Evolutionary conservation across 2,888 invertebrate species (phyloP), one percentile per base, ranked within the genome.

Genomic region (Maniola hyperantus): DNA sequence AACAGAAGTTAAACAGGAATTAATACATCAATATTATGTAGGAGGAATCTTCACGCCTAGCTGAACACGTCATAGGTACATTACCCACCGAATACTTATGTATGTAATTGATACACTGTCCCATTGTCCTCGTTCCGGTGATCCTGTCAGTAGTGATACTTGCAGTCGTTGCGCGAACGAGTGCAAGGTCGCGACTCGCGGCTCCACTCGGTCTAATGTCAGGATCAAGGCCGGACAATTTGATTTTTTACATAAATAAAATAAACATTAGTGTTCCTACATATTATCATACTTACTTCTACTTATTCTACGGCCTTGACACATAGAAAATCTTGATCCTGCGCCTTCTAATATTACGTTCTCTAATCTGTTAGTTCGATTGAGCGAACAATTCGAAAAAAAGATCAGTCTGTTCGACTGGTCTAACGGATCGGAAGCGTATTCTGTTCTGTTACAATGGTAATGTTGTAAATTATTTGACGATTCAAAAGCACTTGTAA

Each of bases 171-270:
- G 85, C 84, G 82, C 82, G 83, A 83, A 77, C 77, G 76, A 26
- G 72, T 64, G 78, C 85, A 87, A 87, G 87, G 87, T 81, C 87
- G 76, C 72, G 74, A 83, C 84, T 81, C 86, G 77, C 72, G 75
- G 83, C 83, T 83, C 87, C 80, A 79, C 72, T 65, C 26, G 76
- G 75, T 73, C 82, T 81, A 88, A 85, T 88, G 88, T 88, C 89
- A 89, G 83, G 88, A 86, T 89, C 89, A 89, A 87, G 89, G 74
- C 69, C 68, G 50, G 50, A 55, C 15, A 36, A 67, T 55, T 67
- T 60, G 54, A 53, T 63, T 18, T 34, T 59, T 15, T 18, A 10
- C 15, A 15, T 33, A 26, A 33, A 53, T 26, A 2, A 4, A 26
- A 26, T 26, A 26, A 26, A 26, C 26, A 26, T 26, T 26, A 26